Conservation (phyloP, 1,140 invertebrate species). For the Melanaphis sacchari region DNA sequence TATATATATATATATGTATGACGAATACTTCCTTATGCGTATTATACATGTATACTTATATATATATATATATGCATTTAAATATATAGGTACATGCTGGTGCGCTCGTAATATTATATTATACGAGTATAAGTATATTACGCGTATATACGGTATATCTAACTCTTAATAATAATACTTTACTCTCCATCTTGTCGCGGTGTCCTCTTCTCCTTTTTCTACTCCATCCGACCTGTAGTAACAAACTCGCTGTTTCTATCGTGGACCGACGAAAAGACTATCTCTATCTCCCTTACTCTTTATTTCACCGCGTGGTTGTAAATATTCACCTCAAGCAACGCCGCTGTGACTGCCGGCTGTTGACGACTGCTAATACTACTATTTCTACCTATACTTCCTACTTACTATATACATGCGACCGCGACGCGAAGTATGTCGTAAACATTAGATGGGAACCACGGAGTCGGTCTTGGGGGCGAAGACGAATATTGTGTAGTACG, state of each 20-base stretch:
- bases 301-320: background rate
- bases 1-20: background rate
- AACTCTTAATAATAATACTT: slow-evolving; percentile 47
- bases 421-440: background rate
- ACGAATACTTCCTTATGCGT: background rate
- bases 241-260: background rate
- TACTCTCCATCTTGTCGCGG: background rate
- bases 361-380: background rate
- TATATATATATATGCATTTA: background rate
- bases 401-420: background rate
- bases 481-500: background rate
- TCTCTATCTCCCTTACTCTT: background rate
- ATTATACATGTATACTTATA: background rate
- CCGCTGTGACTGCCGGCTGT: background rate
- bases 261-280: background rate
- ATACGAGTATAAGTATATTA: slow-evolving; percentile 14
- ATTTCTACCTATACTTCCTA: background rate
- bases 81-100: background rate
- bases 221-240: background rate
- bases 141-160: background rate
- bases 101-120: slow-evolving; percentile 28
- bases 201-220: background rate
- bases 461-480: background rate
- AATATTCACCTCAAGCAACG: slow-evolving; percentile 24
- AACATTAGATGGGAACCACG: background rate